Evolutionary conservation across 2,113 vertebrate species (phyloP), one percentile per base, ranked within the genome.

Genomic region (Ibidorhyncha struthersii): DNA sequence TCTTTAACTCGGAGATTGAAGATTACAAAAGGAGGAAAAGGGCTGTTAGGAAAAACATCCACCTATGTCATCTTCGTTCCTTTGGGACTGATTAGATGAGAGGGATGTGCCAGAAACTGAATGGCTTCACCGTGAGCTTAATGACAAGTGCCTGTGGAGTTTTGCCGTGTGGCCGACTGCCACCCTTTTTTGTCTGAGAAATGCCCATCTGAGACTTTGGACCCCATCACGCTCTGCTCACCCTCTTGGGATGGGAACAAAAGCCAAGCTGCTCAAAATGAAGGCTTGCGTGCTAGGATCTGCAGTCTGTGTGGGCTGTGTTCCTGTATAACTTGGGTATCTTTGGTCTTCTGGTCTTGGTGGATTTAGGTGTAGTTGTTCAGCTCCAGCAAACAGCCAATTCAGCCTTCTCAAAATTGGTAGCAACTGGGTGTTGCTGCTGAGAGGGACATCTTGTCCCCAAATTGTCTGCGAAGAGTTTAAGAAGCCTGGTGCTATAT

Each of bases 131-230:
- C 4, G 1, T 15, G 49, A 62, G 26, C 43, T 82, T 15, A 29
- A 40, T 4, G n/a, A n/a, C 0, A 0, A 43, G 6, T 36, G 25
- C 12, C 59, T 36, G 41, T 20, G 20, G 53, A 73, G 58, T 18
- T 86, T 32, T 82, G 67, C 16, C 16, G 20, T 6, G 58, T n/a
- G n/a, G 25, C 27, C 1, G 0, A 4, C 47, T 38, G 56, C 16
- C 43, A 22, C 26, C 11, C 23, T 36, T 79, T 81, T 19, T 32
- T 8, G 29, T 43, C 59, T 52, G 30, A 76, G 65, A 62, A 82
- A 36, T 2, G 16, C 12, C 23, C 7, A 4, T 7, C 32, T 49
- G 66, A 55, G 41, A 14, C 14, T 65, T 16, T 73, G 62, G 61
- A 82, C 16, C 17, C 53, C 53, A 14, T 26, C 6, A 6, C 32